Base-by-base conservation (phyloP, 1,140 invertebrate species). In the Bombus polaris region DNA sequence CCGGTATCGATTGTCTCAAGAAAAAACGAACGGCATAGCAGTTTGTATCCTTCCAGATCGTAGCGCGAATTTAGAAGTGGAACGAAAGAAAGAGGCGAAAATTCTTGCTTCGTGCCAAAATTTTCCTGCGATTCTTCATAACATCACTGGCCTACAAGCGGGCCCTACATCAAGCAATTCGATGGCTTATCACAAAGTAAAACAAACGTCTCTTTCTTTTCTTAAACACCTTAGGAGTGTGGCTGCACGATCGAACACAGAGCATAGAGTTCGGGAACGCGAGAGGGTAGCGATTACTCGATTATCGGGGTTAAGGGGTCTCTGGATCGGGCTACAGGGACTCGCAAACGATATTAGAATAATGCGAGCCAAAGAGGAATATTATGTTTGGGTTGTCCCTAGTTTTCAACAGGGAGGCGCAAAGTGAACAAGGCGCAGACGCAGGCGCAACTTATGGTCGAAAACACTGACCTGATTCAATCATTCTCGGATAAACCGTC, bases 401-500 rank as follows among this genome's bases (percentile, higher is more conserved):
- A 92, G 93, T 94, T 94, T 94, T 95, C 92, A 94, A 93, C 92
- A 92, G 94, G 92, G 92, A 93, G 92, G 92, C 93, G 90, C 90
- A 93, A 89, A 92, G 85, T 78, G 85, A 71, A 62, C 72, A 83
- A 57, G 66, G 90, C 93, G 90, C 92, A 93, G 82, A 92, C 94
- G 93, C 92, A 89, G 82, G 83, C 93, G 91, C 93, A 93, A 94
- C 93, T 94, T 94, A 94, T 94, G 93, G 93, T 95, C 92, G 93
- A 95, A 94, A 95, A 94, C 93, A 95, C 93, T 95, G 94, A 95
- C 94, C 94, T 95, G 92, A 93, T 95, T 94, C 93, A 95, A 95
- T 94, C 92, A 94, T 94, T 91, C 89, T 90, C 83, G 79, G 84
- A 44, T 81, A 81, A 66, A 71, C 42, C 76, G 42, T 70, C 47